Conservation (phyloP, 2,113 vertebrate species). For the Pristiophorus japonicus region DNA sequence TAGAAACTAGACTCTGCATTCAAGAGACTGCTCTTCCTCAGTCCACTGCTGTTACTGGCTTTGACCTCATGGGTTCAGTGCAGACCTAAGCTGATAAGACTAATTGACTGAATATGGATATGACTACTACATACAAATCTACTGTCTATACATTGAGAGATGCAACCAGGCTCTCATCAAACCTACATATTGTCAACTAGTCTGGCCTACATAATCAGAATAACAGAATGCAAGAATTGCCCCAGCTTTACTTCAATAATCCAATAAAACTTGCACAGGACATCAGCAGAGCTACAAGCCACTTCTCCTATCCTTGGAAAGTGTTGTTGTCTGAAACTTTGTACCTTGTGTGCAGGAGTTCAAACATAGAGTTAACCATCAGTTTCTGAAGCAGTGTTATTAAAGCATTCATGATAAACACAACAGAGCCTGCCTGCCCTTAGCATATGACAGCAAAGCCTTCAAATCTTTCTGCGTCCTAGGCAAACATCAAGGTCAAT, state of each 20-base stretch:
- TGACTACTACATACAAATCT: background rate
- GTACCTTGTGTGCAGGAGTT: background rate
- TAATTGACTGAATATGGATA: background rate
- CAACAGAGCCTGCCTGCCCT: background rate
- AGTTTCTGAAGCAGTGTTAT: background rate
- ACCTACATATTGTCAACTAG: background rate
- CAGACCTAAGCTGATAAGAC: background rate
- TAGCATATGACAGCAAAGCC: background rate
- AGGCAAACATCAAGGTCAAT: slow-evolving; percentile 4
- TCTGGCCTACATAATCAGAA: background rate
- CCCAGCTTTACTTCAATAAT: background rate
- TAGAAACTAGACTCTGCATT: background rate
- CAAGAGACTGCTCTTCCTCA: no score
- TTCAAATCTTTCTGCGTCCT: no score
- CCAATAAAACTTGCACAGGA: background rate
- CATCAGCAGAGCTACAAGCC: background rate
- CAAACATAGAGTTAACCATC: background rate
- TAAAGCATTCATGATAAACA: background rate
- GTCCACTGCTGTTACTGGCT: background rate
- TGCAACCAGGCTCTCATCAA: background rate
- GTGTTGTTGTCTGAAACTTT: background rate
- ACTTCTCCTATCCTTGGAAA: background rate
- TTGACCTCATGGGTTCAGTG: background rate
- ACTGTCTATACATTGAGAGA: background rate
- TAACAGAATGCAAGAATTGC: background rate